Base-by-base conservation (phyloP, 1,140 invertebrate genomes). In the Coptotermes formosanus region DNA sequence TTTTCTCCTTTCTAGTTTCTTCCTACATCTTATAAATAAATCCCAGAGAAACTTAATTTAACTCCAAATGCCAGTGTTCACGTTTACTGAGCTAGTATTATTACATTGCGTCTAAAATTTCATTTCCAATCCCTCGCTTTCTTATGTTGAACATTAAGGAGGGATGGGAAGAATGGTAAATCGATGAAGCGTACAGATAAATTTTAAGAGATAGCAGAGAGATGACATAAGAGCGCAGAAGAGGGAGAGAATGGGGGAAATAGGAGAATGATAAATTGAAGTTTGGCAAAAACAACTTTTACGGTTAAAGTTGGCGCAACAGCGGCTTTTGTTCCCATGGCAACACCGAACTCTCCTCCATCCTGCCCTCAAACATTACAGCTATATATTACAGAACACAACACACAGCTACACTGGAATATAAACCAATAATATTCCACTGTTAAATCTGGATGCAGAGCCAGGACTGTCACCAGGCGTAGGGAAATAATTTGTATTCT, bases 241-340 rank as follows among this genome's bases (percentile, higher is more conserved):
- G 64, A 75, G n/a, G 64, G 25, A 30, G 64, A 75, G 64, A 75
- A 75, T 75, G 16, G 64, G 64, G 64, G 64, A 7, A 75, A 75
- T 25, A 75, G 25, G 64, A 75, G 64, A 14, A 75, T 75, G 64
- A 75, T 75, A 75, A 75, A 75, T 75, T 75, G 64, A 75, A 75
- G 64, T n/a, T 75, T 75, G 9, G 25, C 30, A 75, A 75, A 64
- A 75, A 75, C 64, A 75, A 75, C 64, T 30, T 75, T 75, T 75
- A 75, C 64, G 9, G 64, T 30, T 75, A 75, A 75, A 75, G 8
- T 75, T 75, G 64, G 64, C 30, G 64, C 64, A 75, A 75, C n/a
- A 75, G 64, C 25, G 64, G 64, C 64, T n/a, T 75, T 2, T 75
- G 64, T 75, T 75, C 64, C 64, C 64, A 75, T 75, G 64, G 64